Evolutionary conservation across 2,888 invertebrate species (phyloP), one percentile per base, ranked within the genome.

Genomic region (Dryocosmus kuriphilus): DNA sequence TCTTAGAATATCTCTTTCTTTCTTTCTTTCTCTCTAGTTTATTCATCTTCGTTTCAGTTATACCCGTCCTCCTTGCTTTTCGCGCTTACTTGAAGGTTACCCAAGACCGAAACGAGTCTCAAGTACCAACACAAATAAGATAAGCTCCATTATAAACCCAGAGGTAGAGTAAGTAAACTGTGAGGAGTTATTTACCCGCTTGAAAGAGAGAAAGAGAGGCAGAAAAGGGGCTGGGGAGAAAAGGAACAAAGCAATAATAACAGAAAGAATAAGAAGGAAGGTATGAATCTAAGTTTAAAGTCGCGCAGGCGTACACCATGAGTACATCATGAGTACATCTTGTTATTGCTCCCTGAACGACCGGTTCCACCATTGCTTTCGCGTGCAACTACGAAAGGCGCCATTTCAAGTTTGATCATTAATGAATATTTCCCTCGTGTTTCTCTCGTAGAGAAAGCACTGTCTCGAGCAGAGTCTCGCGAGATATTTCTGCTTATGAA

Each of bases 131-230:
- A 86, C 89, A 91, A 91, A 91, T 90, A 90, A 90, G 90, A 90
- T 91, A 91, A 91, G 91, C 88, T 89, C 89, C 88, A 90, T 91
- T 90, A 91, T 91, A 91, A 91, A 90, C 90, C 87, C 85, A 83
- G 87, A 86, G 87, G 85, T 86, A 86, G 86, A 85, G 86, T 86
- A 88, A 88, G 88, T 87, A 90, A 90, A 91, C 89, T 88, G 81
- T 84, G 86, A 86, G 86, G 85, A 90, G 88, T 89, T 91, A 90
- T 90, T 91, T 91, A 89, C 90, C 84, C 85, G 87, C 80, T 83
- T 78, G 81, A 79, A 83, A 85, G 83, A 78, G 79, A 78, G 84
- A 84, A 82, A 85, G 77, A 77, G 76, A 55, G 74, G n/a, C 27
- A 9, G 71, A 5, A 27, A 67, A 30, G 67, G 81, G 81, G 83